Base-by-base conservation (phyloP, 2,113 vertebrate genomes). In the Perca fluviatilis region DNA sequence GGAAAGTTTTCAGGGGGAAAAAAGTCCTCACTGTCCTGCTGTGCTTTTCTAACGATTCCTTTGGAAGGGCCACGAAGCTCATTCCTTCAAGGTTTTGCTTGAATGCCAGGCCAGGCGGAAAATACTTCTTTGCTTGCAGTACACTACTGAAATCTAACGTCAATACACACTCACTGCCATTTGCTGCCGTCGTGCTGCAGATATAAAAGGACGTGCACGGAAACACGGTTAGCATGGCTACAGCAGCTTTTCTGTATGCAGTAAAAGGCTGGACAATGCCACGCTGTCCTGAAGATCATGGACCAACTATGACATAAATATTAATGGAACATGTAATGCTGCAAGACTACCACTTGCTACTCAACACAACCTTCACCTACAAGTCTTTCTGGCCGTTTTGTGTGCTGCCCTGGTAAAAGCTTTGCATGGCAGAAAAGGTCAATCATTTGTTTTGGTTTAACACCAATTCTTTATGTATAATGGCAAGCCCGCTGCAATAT, bases 301-400 rank as follows among this genome's bases (percentile, higher is more conserved):
- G 30, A 69, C 56, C 73, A 33, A 58, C 64, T 70, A 67, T 47
- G 67, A 71, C 56, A 80, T 84, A 78, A 83, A 89, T 67, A 85
- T 86, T 79, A 86, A 86, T 13, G 77, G 30, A 60, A 82, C 6
- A 18, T n/a, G 62, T 69, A 53, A 66, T 8, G 46, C 69, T 36
- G 23, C 40, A 77, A 47, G 77, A 75, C 61, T 46, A 46, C 23
- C 56, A 19, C 54, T 47, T 12, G 49, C 40, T 58, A 21, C 76
- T 82, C 54, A 43, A 49, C 3, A 56, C 73, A 63, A 61, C n/a
- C 47, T 64, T 50, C 73, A n/a, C 75, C 71, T 33, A 64, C 47
- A 61, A 46, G 73, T 10, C 30, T 30, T 61, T 56, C 2, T 47
- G 49, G 36, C 18, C 25, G 2, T 49, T 61, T 14, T 57, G 30